Evolutionary conservation across 2,888 invertebrate genomes (phyloP), one percentile per base, ranked within the genome.

Genomic region (Tiphia femorata): DNA sequence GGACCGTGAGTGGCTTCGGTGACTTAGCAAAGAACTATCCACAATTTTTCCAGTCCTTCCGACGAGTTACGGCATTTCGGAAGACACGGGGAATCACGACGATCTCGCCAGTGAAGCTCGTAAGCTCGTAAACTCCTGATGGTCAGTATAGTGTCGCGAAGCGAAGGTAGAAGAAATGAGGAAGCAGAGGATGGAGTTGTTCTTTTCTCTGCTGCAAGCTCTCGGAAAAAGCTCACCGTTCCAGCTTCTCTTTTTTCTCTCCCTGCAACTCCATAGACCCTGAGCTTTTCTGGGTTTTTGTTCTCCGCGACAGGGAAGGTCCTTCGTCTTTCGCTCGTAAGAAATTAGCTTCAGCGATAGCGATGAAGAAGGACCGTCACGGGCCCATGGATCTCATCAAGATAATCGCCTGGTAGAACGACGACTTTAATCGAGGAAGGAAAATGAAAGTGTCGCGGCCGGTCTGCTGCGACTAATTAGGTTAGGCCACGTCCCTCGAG

Each of bases 291-390:
- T 16, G 16, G 19, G 19, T 10, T 5, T 41, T 30, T 44, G 44
- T 47, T n/a, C 35, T 14, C 23, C n/a, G 29, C 19, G 19, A 17
- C 19, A 10, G 19, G 37, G 8, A 14, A 21, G 14, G 20, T 16
- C 25, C 10, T 16, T 30, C 20, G 27, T 42, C 17, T 27, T 25
- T n/a, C 8, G 19, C 8, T 20, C 6, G 44, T 19, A 10, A 16
- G 44, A 44, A 44, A 44, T 44, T 44, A 44, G 20, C 30, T 44
- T 30, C 44, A 20, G 8, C 42, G 44, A 14, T 25, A 25, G 27
- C n/a, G 17, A 2, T 16, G 33, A 12, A 12, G 44, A 44, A 6
- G 33, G 6, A 33, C 12, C 29, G 43, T 8, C 3, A 14, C 16
- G 43, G 29, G n/a, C n/a, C n/a, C 30, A 29, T n/a, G 6, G 20